Conservation (phyloP, 1,140 invertebrate genomes). For the Pseudomyrmex gracilis region DNA sequence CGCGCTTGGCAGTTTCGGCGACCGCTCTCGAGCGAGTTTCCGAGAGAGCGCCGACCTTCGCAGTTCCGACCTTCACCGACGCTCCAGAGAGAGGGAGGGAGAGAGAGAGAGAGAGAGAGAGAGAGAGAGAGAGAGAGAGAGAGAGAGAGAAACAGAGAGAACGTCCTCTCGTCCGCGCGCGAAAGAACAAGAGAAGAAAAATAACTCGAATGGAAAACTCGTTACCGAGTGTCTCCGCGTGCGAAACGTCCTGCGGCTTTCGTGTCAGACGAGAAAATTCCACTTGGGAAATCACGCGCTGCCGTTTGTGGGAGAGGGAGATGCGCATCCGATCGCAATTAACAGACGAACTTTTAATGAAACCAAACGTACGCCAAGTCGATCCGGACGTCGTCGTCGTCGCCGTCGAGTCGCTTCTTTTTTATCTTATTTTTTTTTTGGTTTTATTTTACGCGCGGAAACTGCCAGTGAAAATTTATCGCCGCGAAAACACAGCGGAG, state of each 20-base stretch:
- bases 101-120: too few species aligned
- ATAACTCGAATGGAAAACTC: constrained; percentile 67
- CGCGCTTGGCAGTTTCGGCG: constrained; percentile 20
- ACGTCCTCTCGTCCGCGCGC: background rate
- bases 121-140: too few species aligned
- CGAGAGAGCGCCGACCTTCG: constrained; percentile 39
- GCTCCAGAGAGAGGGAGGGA: too few species aligned
- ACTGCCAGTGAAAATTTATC: constrained; percentile 37
- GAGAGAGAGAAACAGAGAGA: background rate
- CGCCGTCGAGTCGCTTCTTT: too few species aligned
- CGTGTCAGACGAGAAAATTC: constrained; percentile 50
- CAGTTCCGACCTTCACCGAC: constrained; percentile 37
- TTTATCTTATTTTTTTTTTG: background rate
- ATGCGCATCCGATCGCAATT: constrained; percentile 64
- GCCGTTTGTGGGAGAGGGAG: constrained; percentile 9
- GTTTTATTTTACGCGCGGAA: background rate
- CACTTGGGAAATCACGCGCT: constrained; percentile 71
- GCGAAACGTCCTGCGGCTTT: constrained; percentile 46
- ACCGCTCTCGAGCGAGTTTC: constrained; percentile 31
- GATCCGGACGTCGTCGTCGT: background rate
- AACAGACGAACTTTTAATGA: constrained; percentile 70
- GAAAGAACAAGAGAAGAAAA: constrained; percentile 18
- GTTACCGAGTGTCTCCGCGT: constrained; percentile 64
- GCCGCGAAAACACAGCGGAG: background rate
- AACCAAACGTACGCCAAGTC: constrained; percentile 51